Evolutionary conservation across 1,140 invertebrate genomes (phyloP), one percentile per base, ranked within the genome.

Genomic region (Panonychus citri): DNA sequence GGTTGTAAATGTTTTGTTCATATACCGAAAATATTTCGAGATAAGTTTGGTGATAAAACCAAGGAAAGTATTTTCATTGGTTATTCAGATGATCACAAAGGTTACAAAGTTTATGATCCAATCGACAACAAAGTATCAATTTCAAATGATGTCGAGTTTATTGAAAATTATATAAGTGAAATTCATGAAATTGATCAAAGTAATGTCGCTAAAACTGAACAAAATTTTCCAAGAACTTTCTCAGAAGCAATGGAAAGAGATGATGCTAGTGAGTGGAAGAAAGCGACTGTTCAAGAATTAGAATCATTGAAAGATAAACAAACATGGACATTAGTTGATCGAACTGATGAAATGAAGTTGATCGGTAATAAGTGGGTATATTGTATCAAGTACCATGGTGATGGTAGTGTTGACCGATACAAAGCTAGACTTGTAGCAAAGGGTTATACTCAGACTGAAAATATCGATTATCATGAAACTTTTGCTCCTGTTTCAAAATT

Each of bases 241-340:
- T 37, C 64, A 25, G 66, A 71, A 59, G 67, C 70, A 39, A 42
- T 70, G 24, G 55, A 39, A 46, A 54, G 42, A 55, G n/a, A 26
- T 49, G 65, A 70, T 30, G 10, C 26, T 19, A 55, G 59, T 24
- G 34, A 62, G 30, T 71, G 71, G 69, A 60, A 63, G 56, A 51
- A 57, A 50, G 70, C 69, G 15, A 70, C 70, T 54, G 28, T 65
- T 10, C 64, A 64, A 28, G 68, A 71, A 63, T 61, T 70, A 15
- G 30, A 64, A 8, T 56, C 64, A 21, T 50, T 26, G 59, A 64
- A 60, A 27, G 24, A 52, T 57, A 68, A 71, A 62, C 59, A 67
- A 50, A 68, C 67, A 15, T 73, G 67, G 67, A 56, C 60, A 15
- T 3, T 70, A 12, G 63, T 65, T 15, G 54, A 66, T 15, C 58